Base-by-base conservation (phyloP, 2,113 vertebrate genomes). In the Calcarius ornatus region DNA sequence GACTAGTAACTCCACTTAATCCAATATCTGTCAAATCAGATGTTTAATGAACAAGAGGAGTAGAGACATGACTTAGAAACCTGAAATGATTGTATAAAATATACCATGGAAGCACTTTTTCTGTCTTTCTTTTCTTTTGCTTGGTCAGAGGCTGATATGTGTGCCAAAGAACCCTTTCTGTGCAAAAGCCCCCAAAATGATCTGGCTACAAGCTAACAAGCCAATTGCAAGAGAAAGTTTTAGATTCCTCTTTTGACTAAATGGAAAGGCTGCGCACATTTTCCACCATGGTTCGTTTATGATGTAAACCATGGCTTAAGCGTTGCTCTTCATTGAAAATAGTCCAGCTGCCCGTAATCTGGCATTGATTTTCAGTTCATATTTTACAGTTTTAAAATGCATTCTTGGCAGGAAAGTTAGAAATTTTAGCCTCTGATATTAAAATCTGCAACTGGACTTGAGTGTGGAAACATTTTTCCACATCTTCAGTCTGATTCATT, bases 301-400 rank as follows among this genome's bases (percentile, higher is more conserved):
- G 57, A 53, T 89, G 87, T 57, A 95, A 89, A 86, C 1, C 6
- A 87, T 57, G 45, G 54, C 50, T 89, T 85, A 61, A 89, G 51
- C 3, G 1, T 72, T 82, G 45, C 10, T 87, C 73, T 82, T 69
- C 61, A 21, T 0, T 91, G 80, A 92, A 94, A 92, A 86, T 53
- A 88, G 50, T 64, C 57, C 73, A 81, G 43, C 61, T 82, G 78
- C 66, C 93, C 81, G 53, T 87, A 82, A 89, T 76, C 87, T 95
- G 89, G 65, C 73, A 30, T 65, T 91, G 81, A 95, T 87, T 95
- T 94, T 87, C 81, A 79, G 54, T 50, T 73, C 53, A 59, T 80
- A 60, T 90, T 92, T 91, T 95, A 33, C 59, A 95, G 75, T 57
- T 95, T 91, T 94, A 90, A 79, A 82, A 88, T 83, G 57, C 21